Base-by-base conservation (phyloP, 2,113 vertebrate genomes). In the Microtus pennsylvanicus region DNA sequence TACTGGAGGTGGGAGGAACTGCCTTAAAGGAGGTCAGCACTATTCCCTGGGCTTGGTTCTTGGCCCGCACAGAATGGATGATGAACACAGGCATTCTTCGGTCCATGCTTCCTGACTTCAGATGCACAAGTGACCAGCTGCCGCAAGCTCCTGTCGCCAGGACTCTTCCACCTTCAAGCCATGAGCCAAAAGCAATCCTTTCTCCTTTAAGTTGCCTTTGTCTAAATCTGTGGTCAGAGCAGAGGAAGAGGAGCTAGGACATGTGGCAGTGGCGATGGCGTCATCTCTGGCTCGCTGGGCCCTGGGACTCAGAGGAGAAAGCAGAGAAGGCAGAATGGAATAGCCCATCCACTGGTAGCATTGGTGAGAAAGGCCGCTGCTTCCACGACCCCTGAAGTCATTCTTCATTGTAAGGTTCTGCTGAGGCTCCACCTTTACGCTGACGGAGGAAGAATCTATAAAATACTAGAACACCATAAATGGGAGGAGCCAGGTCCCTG, bases 91-190 rank as follows among this genome's bases (percentile, higher is more conserved):
- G n/a, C 58, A 47, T 21, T 52, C 30, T 26, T 22, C 4, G 4
- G 19, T 5, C 82, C 61, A 67, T 67, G 42, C 28, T 67, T 22
- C 83, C 83, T 35, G 42, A 13, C 28, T 67, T 45, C 42, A 33
- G 8, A 42, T 67, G 26, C 61, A 67, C 52, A 65, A 67, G 19
- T 13, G 83, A 87, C 42, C 63, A 35, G 17, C 5, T 69, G 63
- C 5, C 0, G 1, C 16, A 47, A 65, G 61, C 1, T 33, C 82
- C 82, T 12, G 4, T 26, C 8, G 0, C 61, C 81, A 6, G 42
- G 82, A 65, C 38, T 45, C 26, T 47, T 5, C 83, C 11, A 14
- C 83, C 63, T 69, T 87, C 10, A 87, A 69, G 69, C 42, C 35
- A 33, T 8, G 83, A 87, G 63, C 42, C 42, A 11, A 11, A 67